phyloP scores from a whole-genome alignment of 2,797 vertebrate species.

The Petrocephalus sullivani region DNA sequence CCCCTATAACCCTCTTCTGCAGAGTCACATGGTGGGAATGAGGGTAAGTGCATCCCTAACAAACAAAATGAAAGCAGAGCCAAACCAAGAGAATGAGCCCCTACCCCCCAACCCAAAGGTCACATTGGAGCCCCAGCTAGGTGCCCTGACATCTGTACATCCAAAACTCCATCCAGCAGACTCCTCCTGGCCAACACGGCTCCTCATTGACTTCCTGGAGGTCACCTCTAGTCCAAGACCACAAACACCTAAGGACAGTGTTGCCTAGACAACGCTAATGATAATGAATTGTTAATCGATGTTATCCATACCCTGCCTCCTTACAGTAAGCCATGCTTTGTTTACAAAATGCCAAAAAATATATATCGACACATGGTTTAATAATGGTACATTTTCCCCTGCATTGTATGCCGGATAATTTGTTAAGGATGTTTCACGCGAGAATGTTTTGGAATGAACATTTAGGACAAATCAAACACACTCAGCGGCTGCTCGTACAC shows the following conservation, averaged over 20 bases:
- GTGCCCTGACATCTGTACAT: not conserved
- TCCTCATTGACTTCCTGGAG: not conserved
- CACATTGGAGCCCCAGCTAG: not conserved
- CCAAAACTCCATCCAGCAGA: not conserved
- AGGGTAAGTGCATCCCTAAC: constrained; percentile 47
- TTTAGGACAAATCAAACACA: not conserved
- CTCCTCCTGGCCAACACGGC: not conserved
- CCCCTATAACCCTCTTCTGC: not conserved
- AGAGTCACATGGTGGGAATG: constrained; percentile 44
- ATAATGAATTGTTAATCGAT: not conserved
- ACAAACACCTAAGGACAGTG: not conserved
- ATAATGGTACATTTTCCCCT: not conserved
- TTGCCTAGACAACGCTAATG: not conserved
- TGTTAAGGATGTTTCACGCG: not conserved
- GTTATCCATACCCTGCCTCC: not conserved
- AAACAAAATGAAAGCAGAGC: constrained; percentile 44
- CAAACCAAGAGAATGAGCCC: not conserved
- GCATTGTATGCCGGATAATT: not conserved
- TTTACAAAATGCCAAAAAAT: not conserved
- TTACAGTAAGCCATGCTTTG: not conserved
- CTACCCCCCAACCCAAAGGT: not conserved
- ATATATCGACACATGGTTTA: not conserved
- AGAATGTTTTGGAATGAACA: not conserved
- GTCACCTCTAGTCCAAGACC: not conserved
- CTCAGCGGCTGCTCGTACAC: not conserved